Evolutionary conservation across 2,888 invertebrate species (phyloP), one percentile per base, ranked within the genome.

Genomic region (Oligia latruncula): DNA sequence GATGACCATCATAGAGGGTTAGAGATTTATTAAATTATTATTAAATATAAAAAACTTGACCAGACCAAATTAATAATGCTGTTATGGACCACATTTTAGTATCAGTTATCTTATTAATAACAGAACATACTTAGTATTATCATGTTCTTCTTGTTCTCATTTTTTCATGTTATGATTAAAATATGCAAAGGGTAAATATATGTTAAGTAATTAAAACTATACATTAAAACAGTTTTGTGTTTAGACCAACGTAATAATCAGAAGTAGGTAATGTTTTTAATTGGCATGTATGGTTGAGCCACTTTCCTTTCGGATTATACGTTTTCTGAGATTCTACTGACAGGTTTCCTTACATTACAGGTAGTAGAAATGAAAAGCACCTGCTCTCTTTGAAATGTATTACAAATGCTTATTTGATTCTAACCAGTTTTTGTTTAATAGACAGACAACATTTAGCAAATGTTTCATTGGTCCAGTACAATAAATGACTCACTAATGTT

Each of bases 111-210:
- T 46, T 13, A 49, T 23, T 70, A 70, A 49, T 20, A 29, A 35
- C 20, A 35, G 2, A 35, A 35, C 29, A 11, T 2, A 3, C 20
- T 40, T 40, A 67, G n/a, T 67, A 43, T n/a, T 46, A 46, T n/a
- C 20, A 49, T 23, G 23, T 70, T n/a, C 4, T 74, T 60, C 11
- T 74, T 75, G 17, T 73, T 35, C 35, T 52, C 70, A 70, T 29
- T 55, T 5, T 46, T 5, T 46, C 9, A 72, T 58, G 13, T 71
- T 17, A 43, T 43, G 9, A 29, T 46, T 6, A 72, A 11, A 58
- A 58, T 68, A n/a, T 11, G 20, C 17, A 49, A 49, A 35, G 5
- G 49, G 11, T 23, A 62, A 46, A 46, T 66, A 23, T 0, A 23
- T 0, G 17, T 9, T 13, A 8, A 3, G 4, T 4, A 35, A 35